Evolutionary conservation across 1,140 invertebrate genomes (phyloP), one percentile per base, ranked within the genome.

Genomic region (Aphidius gifuensis): DNA sequence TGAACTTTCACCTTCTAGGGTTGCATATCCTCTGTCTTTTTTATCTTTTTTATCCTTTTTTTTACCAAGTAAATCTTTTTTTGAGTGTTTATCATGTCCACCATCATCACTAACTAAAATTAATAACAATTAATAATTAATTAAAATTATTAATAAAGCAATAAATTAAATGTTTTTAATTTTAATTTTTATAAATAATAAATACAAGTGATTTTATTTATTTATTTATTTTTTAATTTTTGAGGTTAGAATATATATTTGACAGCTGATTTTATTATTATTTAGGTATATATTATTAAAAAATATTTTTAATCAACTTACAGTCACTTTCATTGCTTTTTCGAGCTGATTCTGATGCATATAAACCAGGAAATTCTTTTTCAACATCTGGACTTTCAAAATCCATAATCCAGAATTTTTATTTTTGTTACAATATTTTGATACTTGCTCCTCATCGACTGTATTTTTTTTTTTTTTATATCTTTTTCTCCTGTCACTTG

Each of bases 1-100:
- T 6, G 93, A 96, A 74, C 93, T 95, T 80, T 96, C 94, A 46
- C 92, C 94, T 78, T 93, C 93, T 74, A 97, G 83, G 9, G 93
- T 91, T 11, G 92, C 92, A 86, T 97, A 97, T 1, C 92, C 90
- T 73, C 90, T 86, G 65, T 91, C 90, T 70, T 94, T 93, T 54
- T 86, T 87, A 62, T 93, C 91, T 71, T 92, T 93, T 72, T 94
- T 94, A 50, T 94, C 92, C 73, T 88, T 88, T 5, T 80, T 74
- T 75, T 88, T 88, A 64, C 86, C 86, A 16, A 92, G 74, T 39
- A 91, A 77, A 73, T 91, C 90, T 69, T 91, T 91, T 67, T 90
- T 90, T 50, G 88, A 88, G 58, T 85, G 84, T 72, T 89, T 90
- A 21, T 91, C 90, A 72, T 90, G 87, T 55, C 85, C 85, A 60